A percentile compares a stretch with the other conserved stretches of the same genome.
phyloP scores from a whole-genome alignment of 2,113 vertebrate genomes.

The Columba janthina region DNA sequence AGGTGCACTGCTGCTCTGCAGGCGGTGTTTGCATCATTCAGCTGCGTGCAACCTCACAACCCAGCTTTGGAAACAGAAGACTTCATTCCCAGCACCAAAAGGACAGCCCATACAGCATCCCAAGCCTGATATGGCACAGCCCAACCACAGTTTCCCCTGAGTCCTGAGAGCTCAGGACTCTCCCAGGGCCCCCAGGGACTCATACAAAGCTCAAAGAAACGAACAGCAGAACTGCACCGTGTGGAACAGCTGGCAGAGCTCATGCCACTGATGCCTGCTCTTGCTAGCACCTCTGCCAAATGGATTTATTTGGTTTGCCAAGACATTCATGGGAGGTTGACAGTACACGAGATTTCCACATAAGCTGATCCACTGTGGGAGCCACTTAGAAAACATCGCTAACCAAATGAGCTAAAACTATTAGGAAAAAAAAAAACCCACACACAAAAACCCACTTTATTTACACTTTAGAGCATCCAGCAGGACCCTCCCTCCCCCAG shows the following conservation, averaged over 20 bases:
- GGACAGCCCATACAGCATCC: background rate
- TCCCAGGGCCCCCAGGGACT: background rate
- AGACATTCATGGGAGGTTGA: background rate
- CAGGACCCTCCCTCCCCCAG: background rate
- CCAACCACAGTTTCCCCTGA: accelerated
- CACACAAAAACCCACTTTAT: constrained; percentile 61
- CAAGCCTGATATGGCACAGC: accelerated
- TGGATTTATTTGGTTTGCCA: background rate
- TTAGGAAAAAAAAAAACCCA: constrained; percentile 34
- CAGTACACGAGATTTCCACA: background rate
- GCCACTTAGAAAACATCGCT: background rate
- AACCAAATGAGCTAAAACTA: background rate
- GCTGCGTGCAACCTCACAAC: background rate
- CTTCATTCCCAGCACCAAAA: background rate
- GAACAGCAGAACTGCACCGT: background rate
- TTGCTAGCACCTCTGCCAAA: background rate
- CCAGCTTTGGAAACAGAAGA: background rate
- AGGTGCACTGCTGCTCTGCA: background rate
- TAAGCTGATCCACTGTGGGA: background rate
- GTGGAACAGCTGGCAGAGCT: background rate
- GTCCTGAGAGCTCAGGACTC: background rate
- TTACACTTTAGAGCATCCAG: constrained; percentile 69
- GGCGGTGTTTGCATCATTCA: background rate
- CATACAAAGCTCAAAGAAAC: background rate
- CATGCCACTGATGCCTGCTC: background rate